These are phyloP conservation scores for Deilephila porcellus DNA, from an alignment of 2,888 invertebrate genomes.

Conservation along the genomic window DNA sequence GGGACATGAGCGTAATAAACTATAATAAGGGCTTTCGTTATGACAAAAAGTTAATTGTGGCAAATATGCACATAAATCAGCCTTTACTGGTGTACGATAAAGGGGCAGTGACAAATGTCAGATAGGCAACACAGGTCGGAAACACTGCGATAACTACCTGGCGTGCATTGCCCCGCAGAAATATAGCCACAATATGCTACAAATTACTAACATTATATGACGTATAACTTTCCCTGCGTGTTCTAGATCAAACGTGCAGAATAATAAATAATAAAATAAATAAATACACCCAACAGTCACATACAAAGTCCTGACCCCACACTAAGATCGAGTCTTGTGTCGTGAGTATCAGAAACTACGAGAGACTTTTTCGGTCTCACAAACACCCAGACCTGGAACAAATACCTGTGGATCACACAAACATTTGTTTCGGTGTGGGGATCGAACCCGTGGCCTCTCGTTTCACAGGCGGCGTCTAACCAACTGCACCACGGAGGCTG, in stretches of 20 bases:
- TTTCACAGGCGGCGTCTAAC: too few species aligned
- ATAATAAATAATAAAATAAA: too few species aligned
- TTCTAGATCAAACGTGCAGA: not conserved
- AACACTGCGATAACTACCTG: constrained; percentile 31
- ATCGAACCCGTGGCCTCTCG: too few species aligned
- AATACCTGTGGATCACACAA: too few species aligned
- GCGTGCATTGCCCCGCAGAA: constrained; percentile 1
- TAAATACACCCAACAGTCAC: too few species aligned
- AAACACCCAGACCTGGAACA: too few species aligned
- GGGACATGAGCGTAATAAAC: not conserved
- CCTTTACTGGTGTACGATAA: constrained; percentile 22
- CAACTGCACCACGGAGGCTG: too few species aligned
- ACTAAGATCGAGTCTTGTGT: too few species aligned
- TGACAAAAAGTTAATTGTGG: not conserved
- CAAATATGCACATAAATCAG: constrained; percentile 18
- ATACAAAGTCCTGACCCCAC: too few species aligned
- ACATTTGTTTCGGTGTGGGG: too few species aligned
- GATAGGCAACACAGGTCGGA: constrained; percentile 30
- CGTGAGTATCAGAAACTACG: too few species aligned
- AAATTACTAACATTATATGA: constrained; percentile 1
- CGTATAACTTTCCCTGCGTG: not conserved
- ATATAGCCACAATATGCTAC: not conserved
- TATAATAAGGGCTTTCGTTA: constrained; percentile 1
- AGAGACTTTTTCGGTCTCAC: too few species aligned
- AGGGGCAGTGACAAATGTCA: constrained; percentile 30